Base-by-base conservation (phyloP, 2,113 vertebrate genomes). In the Phalacrocorax aristotelis region DNA sequence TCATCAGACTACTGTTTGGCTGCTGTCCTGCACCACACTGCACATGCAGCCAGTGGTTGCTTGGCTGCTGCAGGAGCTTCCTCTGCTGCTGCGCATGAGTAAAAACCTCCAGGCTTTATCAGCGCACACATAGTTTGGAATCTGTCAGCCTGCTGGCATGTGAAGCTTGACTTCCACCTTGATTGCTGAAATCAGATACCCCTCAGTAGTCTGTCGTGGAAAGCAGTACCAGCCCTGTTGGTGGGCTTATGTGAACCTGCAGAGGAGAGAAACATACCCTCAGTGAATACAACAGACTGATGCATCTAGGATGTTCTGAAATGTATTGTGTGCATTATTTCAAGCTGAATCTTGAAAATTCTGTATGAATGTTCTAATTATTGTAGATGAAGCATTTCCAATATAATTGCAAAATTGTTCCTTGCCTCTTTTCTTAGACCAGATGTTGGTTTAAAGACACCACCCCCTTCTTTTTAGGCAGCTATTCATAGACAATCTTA, bases 291-390 rank as follows among this genome's bases (percentile, higher is more conserved):
- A 78, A 65, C 72, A 61, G 58, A 51, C 46, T 54, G 49, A 16
- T 88, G 58, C 60, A 44, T 77, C 51, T 66, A 87, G 38, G 80
- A 71, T 94, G 62, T 95, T 95, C 58, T 85, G 66, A 91, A 96
- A 65, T 89, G 89, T 95, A 79, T 93, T 95, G 77, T 93, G 76
- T 87, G 87, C 54, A 27, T 94, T 95, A 95, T 83, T 92, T 97
- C 84, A 76, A 95, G 77, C 93, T 97, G 91, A 96, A 38, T 94
- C 79, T 83, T 85, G 66, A 72, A 91, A 89, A 54, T 87, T 93
- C 66, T 97, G 81, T 96, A 79, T 97, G 87, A 93, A 90, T 96
- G 95, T 95, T 95, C 18, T 92, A 76, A 94, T 95, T 94, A 96
- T 62, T 97, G 95, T 96, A 96, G 96, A 95, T 87, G 13, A 95